Evolutionary conservation across 2,888 invertebrate genomes (phyloP).

Genomic region (Diabrotica balteata): DNA sequence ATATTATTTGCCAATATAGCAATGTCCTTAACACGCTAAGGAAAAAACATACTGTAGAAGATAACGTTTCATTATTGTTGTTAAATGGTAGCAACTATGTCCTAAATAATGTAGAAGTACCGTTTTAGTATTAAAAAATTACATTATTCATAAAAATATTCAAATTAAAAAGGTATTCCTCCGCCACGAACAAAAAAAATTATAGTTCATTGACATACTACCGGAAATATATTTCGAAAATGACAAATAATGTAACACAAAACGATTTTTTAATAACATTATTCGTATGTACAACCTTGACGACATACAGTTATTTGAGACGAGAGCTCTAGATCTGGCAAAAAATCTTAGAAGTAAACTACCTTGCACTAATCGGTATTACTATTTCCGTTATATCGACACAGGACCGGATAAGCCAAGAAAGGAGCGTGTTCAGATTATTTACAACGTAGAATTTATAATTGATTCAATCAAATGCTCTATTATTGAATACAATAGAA

Average conservation of each 20-base stretch:
- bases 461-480: too few relatives aligned
- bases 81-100: background rate
- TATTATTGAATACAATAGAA: too few relatives aligned
- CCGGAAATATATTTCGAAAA: conserved; percentile 10
- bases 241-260: background rate
- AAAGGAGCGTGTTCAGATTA: background rate
- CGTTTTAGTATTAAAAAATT: too few relatives aligned
- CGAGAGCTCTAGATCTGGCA: conserved; percentile 1
- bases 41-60: too few relatives aligned
- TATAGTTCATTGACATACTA: conserved; percentile 22
- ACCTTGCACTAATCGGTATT: conserved; percentile 14
- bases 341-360: conserved; percentile 19
- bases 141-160: too few relatives aligned
- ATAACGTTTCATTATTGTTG: background rate
- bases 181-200: conserved; percentile 6
- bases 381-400: conserved; percentile 16
- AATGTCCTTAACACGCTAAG: too few relatives aligned
- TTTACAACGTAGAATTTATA: too few relatives aligned
- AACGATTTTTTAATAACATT: conserved; percentile 3
- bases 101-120: too few relatives aligned
- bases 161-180: too few relatives aligned
- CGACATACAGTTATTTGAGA: conserved; percentile 4
- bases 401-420: conserved; percentile 7
- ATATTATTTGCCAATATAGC: too few relatives aligned
- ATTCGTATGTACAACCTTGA: conserved; percentile 11